phyloP scores from a whole-genome alignment of 1,140 invertebrate species.

The Brachystomella parvula region DNA sequence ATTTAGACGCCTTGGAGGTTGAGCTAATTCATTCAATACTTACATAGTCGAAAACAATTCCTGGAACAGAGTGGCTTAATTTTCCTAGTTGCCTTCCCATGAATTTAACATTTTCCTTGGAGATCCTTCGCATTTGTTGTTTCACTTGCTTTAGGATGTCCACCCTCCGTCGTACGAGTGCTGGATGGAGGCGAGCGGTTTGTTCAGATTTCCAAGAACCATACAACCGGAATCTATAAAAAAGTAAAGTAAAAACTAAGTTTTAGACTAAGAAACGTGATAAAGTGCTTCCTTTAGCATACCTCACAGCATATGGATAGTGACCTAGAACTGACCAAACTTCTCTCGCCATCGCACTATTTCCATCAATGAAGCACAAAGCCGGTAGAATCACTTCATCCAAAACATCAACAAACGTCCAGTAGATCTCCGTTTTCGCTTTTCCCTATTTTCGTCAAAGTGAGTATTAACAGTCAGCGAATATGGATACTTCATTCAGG shows the following conservation, averaged over 20 bases:
- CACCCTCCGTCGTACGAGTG: slow-evolving; percentile 69
- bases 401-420: slow-evolving; percentile 74
- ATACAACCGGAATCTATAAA: slow-evolving; percentile 73
- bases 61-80: slow-evolving; percentile 89
- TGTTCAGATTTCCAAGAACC: slow-evolving; percentile 84
- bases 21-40: slow-evolving; percentile 38
- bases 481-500: neutral
- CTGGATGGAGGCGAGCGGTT: slow-evolving; percentile 69
- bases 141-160: slow-evolving; percentile 85
- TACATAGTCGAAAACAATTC: slow-evolving; percentile 93
- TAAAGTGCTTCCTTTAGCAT: slow-evolving; percentile 22
- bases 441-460: neutral
- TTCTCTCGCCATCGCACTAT: slow-evolving; percentile 92
- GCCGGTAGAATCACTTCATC: slow-evolving; percentile 82
- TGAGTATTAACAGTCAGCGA: neutral
- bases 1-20: neutral
- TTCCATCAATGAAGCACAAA: slow-evolving; percentile 82
- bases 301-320: slow-evolving; percentile 85
- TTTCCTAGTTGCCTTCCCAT: slow-evolving; percentile 93
- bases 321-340: slow-evolving; percentile 85
- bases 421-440: slow-evolving; percentile 48
- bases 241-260: slow-evolving; percentile 1
- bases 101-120: slow-evolving; percentile 97
- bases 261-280: neutral
- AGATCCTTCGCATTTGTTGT: slow-evolving; percentile 94